These are phyloP conservation scores for Solenopsis fugax DNA, from an alignment of 1,140 invertebrate genomes.

Conservation along the genomic window DNA sequence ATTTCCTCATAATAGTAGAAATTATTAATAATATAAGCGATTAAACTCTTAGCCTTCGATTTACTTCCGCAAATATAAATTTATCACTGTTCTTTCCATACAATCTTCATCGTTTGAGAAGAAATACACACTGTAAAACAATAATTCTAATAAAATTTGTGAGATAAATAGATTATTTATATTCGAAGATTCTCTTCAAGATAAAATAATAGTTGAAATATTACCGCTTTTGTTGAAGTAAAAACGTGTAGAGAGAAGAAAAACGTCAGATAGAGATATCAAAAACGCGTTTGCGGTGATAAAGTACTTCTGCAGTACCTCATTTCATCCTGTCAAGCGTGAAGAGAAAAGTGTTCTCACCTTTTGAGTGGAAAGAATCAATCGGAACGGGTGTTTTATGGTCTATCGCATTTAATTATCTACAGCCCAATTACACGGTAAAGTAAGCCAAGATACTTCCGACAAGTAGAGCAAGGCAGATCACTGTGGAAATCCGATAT, in stretches of 20 bases:
- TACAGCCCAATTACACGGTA: conserved; percentile 13
- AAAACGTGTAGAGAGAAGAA: not conserved
- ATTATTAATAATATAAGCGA: not conserved
- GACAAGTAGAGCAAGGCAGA: conserved; percentile 21
- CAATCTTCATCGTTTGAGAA: not conserved
- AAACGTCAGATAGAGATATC: not conserved
- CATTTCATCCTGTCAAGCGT: conserved; percentile 1
- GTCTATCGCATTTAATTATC: conserved; percentile 70
- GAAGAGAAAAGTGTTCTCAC: conserved; percentile 24
- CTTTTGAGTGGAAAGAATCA: conserved; percentile 29
- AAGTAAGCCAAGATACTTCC: conserved; percentile 15
- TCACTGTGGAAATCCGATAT: conserved; percentile 11
- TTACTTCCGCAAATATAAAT: not conserved
- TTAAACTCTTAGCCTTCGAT: not conserved
- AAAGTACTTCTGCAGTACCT: not conserved
- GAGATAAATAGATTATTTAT: not conserved
- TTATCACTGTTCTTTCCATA: not conserved
- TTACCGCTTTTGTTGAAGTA: not conserved
- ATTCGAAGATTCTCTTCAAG: not conserved
- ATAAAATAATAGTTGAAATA: not conserved
- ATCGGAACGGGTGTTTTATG: conserved; percentile 55
- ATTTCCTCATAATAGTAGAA: not conserved
- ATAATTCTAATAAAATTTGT: not conserved
- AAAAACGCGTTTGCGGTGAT: not conserved
- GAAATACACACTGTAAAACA: not conserved